A percentile compares a stretch with the other conserved stretches of the same genome.
Evolutionary conservation across 2,797 vertebrate genomes (phyloP).

Genomic region (Spizella passerina): DNA sequence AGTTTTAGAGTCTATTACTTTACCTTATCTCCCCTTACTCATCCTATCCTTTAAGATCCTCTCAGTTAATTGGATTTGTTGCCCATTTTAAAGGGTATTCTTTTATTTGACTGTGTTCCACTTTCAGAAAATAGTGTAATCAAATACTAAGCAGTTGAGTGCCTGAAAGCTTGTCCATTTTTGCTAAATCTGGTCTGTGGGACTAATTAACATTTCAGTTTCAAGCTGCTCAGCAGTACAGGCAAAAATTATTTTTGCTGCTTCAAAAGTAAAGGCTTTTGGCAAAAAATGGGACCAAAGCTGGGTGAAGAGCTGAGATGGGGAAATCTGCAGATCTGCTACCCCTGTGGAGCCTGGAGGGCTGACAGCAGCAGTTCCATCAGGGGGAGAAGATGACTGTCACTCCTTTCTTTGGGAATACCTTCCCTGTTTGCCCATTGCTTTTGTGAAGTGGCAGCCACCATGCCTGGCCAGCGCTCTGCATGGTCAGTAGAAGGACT

Average conservation of each 20-base stretch:
- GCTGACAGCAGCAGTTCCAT: background rate
- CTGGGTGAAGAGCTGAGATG: background rate
- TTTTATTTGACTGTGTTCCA: conserved; percentile 17
- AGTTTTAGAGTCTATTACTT: background rate
- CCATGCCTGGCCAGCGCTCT: background rate
- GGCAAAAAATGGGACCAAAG: background rate
- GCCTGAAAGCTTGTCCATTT: conserved; percentile 25
- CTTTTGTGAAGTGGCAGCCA: background rate
- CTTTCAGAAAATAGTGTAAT: conserved; percentile 38
- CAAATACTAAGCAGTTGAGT: conserved; percentile 20
- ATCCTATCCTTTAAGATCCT: background rate
- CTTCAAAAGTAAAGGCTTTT: background rate
- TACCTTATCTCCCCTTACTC: background rate
- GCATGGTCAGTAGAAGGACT: background rate
- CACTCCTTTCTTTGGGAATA: background rate
- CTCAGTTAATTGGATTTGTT: conserved; percentile 39
- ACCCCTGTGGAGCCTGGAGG: background rate
- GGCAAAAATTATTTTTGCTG: background rate
- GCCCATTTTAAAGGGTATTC: conserved; percentile 10
- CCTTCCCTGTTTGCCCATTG: background rate
- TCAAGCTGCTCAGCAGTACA: conserved; percentile 4
- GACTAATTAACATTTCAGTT: conserved; percentile 35
- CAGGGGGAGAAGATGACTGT: background rate
- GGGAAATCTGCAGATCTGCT: background rate
- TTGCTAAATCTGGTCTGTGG: conserved; percentile 7